A percentile compares a stretch with the other conserved stretches of the same genome.
Conservation (phyloP, 2,113 vertebrate species). For the Cynocephalus volans region DNA sequence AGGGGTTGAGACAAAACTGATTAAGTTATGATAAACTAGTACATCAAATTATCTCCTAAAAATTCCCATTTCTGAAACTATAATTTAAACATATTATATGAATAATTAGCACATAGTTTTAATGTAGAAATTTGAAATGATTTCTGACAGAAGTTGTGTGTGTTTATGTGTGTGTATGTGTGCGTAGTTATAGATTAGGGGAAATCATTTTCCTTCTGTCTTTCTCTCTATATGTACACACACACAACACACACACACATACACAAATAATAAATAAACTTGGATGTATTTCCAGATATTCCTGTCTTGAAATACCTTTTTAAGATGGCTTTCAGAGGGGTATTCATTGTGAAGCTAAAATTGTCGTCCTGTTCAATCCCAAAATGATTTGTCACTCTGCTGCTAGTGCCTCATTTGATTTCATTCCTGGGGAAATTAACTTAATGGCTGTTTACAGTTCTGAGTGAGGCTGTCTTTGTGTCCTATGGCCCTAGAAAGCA, state of each 20-base stretch:
- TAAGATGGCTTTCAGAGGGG: slow-evolving; percentile 28
- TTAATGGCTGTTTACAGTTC: slow-evolving; percentile 29
- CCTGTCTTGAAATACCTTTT: slow-evolving; percentile 54
- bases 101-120: neutral
- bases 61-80: neutral
- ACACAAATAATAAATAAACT: neutral
- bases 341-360: neutral
- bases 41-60: neutral
- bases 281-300: slow-evolving; percentile 24
- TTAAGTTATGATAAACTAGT: neutral
- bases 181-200: neutral
- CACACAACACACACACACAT: neutral
- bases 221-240: neutral
- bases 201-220: neutral
- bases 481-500: slow-evolving; percentile 10
- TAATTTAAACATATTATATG: neutral
- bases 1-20: neutral
- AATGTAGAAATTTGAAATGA: neutral
- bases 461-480: neutral
- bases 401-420: neutral
- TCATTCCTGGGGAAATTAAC: slow-evolving; percentile 66
- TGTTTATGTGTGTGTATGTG: too few species aligned
- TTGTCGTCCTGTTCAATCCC: neutral
- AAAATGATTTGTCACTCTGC: slow-evolving; percentile 36
- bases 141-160: neutral